Percentiles rank a stretch among this genome's conserved stretches.
phyloP scores from a whole-genome alignment of 2,888 invertebrate genomes.

The Pachliopta kotzebuea region DNA sequence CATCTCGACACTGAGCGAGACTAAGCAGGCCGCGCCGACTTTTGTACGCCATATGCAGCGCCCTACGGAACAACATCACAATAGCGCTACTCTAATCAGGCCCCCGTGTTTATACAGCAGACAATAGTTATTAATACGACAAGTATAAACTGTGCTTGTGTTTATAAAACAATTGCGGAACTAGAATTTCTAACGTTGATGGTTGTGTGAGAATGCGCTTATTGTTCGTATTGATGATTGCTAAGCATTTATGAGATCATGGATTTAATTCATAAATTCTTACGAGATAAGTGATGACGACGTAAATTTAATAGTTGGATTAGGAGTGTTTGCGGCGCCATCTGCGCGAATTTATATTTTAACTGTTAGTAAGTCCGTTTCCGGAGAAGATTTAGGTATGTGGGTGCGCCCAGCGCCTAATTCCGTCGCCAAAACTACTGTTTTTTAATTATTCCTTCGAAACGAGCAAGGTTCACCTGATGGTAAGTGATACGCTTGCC shows the following conservation, averaged over 20 bases:
- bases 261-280: conserved; percentile 5
- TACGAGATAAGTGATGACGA: not conserved
- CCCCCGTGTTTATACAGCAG: conserved; percentile 58
- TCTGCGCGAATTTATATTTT: not conserved
- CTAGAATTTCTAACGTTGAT: conserved; percentile 61
- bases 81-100: conserved; percentile 55
- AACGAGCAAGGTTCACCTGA: too few relatives aligned
- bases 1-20: conserved; percentile 68
- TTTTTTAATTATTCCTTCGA: too few relatives aligned
- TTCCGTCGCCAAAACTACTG: too few relatives aligned
- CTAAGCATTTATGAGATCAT: conserved; percentile 21
- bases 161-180: conserved; percentile 66
- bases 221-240: conserved; percentile 19
- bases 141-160: conserved; percentile 67
- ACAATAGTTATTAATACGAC: conserved; percentile 73
- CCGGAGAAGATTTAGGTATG: too few relatives aligned
- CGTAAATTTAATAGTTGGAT: not conserved
- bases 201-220: conserved; percentile 45
- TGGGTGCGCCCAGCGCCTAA: too few relatives aligned
- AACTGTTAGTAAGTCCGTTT: too few relatives aligned
- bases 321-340: not conserved
- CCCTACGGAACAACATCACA: conserved; percentile 60
- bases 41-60: conserved; percentile 76
- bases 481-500: too few relatives aligned
- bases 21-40: conserved; percentile 68